Conservation (phyloP, 1,140 invertebrate genomes). For the Heliconius himera region DNA sequence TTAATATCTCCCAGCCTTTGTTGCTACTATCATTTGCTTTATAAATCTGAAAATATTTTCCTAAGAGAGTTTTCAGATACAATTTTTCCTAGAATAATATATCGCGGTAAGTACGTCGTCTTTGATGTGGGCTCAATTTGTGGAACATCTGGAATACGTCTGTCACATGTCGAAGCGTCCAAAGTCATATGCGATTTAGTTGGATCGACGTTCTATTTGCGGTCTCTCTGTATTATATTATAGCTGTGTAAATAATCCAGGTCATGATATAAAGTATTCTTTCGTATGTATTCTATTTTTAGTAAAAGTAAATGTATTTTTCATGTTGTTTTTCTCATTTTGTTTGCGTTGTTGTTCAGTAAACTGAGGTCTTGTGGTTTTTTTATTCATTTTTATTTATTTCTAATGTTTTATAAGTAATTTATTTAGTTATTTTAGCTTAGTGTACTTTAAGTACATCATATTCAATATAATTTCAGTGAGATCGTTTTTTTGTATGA, state of each 20-base stretch:
- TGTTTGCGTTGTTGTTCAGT: not conserved
- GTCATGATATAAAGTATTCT: slow-evolving; percentile 15
- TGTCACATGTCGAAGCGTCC: slow-evolving; percentile 58
- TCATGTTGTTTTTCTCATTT: not conserved
- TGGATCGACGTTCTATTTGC: slow-evolving; percentile 47
- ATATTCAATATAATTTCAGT: too few relatives aligned
- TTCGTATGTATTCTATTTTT: slow-evolving; percentile 8
- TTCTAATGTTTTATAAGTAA: not conserved
- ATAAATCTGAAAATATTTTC: slow-evolving; percentile 28
- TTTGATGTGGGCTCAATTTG: slow-evolving; percentile 56
- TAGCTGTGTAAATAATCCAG: slow-evolving; percentile 33
- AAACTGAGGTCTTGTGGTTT: not conserved
- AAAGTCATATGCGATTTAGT: slow-evolving; percentile 45
- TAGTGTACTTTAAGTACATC: too few relatives aligned
- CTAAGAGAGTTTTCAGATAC: slow-evolving; percentile 19
- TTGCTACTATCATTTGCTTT: slow-evolving; percentile 6
- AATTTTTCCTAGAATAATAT: slow-evolving; percentile 32
- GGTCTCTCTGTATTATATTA: slow-evolving; percentile 33
- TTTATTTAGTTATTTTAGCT: not conserved
- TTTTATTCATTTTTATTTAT: not conserved
- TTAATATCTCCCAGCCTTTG: slow-evolving; percentile 16
- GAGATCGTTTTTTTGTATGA: too few relatives aligned
- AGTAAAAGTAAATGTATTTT: not conserved
- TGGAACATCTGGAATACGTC: slow-evolving; percentile 58
- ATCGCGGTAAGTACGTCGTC: slow-evolving; percentile 24